A percentile compares a stretch with the other conserved stretches of the same genome.
phyloP scores from a whole-genome alignment of 2,888 invertebrate species.

The Chironomus riparius region DNA sequence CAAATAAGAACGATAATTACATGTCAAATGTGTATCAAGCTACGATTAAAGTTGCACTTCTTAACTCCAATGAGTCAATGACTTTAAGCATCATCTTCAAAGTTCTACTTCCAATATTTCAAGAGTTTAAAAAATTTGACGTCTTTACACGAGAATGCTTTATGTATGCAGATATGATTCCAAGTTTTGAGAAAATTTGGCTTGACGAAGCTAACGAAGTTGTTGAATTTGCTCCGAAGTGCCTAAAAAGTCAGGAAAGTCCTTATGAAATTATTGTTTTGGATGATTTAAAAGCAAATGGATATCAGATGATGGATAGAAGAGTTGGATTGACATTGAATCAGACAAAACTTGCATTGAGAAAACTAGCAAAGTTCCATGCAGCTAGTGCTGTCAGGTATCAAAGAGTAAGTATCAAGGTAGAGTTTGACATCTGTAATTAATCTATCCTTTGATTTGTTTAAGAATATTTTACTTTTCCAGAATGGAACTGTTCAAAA shows the following conservation, averaged over 20 bases:
- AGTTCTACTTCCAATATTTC: no score
- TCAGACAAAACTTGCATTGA: constrained; percentile 8
- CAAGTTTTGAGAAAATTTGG: constrained; percentile 14
- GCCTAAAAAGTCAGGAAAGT: neutral
- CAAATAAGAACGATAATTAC: no score
- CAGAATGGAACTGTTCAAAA: neutral
- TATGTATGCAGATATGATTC: neutral
- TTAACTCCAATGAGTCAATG: no score
- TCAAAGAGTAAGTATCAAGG: constrained; percentile 8
- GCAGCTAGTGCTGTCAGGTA: neutral
- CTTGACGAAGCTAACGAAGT: neutral
- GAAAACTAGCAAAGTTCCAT: constrained; percentile 24
- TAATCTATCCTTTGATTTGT: no score
- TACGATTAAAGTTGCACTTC: no score
- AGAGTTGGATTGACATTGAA: constrained; percentile 1
- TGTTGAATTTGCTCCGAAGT: constrained; percentile 4
- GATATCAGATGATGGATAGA: constrained; percentile 12
- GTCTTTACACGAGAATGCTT: neutral
- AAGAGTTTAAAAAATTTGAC: no score
- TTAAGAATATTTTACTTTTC: neutral
- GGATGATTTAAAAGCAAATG: constrained; percentile 14
- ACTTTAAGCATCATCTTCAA: no score
- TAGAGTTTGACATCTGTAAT: no score
- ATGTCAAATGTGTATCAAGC: no score
- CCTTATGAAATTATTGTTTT: constrained; percentile 16